These are phyloP conservation scores for Anastrepha obliqua DNA, from an alignment of 1,140 invertebrate genomes.

Conservation along the genomic window DNA sequence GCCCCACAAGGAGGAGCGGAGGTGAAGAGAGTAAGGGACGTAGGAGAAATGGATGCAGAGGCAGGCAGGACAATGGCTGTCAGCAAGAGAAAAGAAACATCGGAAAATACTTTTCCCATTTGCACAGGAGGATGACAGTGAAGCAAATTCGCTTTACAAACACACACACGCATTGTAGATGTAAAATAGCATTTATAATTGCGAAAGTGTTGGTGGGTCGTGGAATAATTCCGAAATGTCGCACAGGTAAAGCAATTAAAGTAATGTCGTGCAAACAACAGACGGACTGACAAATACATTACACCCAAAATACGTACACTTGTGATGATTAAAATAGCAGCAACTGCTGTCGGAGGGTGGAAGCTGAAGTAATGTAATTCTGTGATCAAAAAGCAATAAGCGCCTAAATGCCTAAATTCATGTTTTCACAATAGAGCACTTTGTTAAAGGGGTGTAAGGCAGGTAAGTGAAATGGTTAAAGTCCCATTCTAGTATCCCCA, in stretches of 20 bases:
- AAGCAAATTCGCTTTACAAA: background rate
- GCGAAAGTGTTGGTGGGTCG: background rate
- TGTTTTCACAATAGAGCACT: too few species aligned
- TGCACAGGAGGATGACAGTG: background rate
- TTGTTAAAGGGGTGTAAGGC: too few species aligned
- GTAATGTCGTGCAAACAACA: background rate
- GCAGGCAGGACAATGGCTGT: background rate
- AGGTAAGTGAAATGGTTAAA: too few species aligned
- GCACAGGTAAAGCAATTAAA: slow-evolving; percentile 47
- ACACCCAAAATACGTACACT: background rate
- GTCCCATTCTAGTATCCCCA: too few species aligned
- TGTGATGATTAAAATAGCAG: background rate
- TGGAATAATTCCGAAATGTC: background rate
- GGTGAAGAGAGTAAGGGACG: too few species aligned
- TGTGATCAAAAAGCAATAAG: too few species aligned
- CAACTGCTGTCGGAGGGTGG: too few species aligned
- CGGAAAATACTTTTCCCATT: background rate
- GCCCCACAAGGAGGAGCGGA: too few species aligned
- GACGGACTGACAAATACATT: background rate
- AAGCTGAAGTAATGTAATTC: too few species aligned
- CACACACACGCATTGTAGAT: background rate
- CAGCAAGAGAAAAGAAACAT: background rate
- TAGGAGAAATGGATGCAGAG: background rate
- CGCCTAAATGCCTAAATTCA: too few species aligned
- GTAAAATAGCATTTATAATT: background rate